Evolutionary conservation across 2,888 invertebrate species (phyloP), one percentile per base, ranked within the genome.

Genomic region (Dasypolia templi): DNA sequence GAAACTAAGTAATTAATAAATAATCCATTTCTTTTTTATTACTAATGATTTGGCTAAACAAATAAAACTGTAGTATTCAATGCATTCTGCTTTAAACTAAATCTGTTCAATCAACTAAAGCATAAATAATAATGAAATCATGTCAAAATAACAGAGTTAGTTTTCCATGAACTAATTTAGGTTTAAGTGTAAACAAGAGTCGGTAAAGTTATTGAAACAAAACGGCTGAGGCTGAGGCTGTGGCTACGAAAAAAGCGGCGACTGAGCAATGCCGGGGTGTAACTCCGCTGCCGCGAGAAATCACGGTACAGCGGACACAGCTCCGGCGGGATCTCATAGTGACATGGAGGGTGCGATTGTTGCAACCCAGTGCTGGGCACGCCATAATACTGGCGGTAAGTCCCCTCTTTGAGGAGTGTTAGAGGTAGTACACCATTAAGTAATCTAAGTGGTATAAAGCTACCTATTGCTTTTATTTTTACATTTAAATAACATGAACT

Each of bases 161-260:
- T 81, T 77, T 83, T 79, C 69, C 46, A 59, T 69, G 66, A 86
- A 87, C 87, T 84, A 87, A 87, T 87, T 86, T 79, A 78, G 84
- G 77, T 83, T 86, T 80, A 79, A 84, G 73, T 86, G 86, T 86
- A 87, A 87, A 87, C 87, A 87, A 79, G 77, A 72, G 63, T 77
- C 72, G 65, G 83, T 72, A 77, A 87, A 82, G 72, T 79, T 86
- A 39, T 83, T 82, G 73, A 83, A 87, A 82, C 77, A 83, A 79
- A 83, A 70, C 77, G 61, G 56, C 79, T 80, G 84, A 84, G 61
- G 56, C 79, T 80, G 84, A 84, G 35, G 14, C 46, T 69, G 46
- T 32, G 59, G 61, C 46, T 12, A 62, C 1, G 14, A 69, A 55
- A 53, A 22, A 22, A 66, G 58, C 58, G 58, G 22, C 0, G 6